Base-by-base conservation (phyloP, 1,140 invertebrate species). In the Dufourea novaeangliae region DNA sequence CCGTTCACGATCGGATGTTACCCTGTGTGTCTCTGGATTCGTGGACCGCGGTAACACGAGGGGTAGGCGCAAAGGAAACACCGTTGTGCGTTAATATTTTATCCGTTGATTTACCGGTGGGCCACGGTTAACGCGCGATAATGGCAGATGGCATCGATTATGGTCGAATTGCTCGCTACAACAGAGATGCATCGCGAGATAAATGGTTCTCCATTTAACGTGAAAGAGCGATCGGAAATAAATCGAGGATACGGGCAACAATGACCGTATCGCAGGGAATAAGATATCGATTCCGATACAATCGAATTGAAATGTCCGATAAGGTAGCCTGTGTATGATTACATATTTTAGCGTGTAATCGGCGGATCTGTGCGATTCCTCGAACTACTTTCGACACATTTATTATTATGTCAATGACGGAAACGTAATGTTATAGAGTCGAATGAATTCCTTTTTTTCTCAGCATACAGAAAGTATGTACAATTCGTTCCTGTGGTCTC, bases 81-180 rank as follows among this genome's bases (percentile, higher is more conserved):
- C 17, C 20, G 46, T 17, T 7, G 20, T n/a, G 8, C 46, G 20
- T 50, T 50, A 50, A 50, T 50, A 50, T 50, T 50, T 50, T 50
- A 50, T 50, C 20, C 20, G 46, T 17, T 50, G 46, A 50, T 50
- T 50, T 50, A 50, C 46, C 46, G 46, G 8, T n/a, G n/a, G 46
- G 46, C 46, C 46, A 8, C 46, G 46, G 20, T 7, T 50, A 50
- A 50, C 46, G 46, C 46, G 46, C 46, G 46, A 50, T 50, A 50
- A 50, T 50, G 46, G 20, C 46, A 50, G 46, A 50, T 50, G 46
- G 46, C 46, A 50, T 50, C 46, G 46, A 50, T 50, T 50, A 50
- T n/a, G 46, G 46, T 50, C 46, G 46, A n/a, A 50, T 50, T n/a
- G 46, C 20, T 50, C 8, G 46, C 46, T 50, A 50, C 46, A 50